Percentiles rank a stretch among this genome's conserved stretches.
Conservation (phyloP, 2,888 invertebrate species). For the Melangyna quadrimaculata region DNA sequence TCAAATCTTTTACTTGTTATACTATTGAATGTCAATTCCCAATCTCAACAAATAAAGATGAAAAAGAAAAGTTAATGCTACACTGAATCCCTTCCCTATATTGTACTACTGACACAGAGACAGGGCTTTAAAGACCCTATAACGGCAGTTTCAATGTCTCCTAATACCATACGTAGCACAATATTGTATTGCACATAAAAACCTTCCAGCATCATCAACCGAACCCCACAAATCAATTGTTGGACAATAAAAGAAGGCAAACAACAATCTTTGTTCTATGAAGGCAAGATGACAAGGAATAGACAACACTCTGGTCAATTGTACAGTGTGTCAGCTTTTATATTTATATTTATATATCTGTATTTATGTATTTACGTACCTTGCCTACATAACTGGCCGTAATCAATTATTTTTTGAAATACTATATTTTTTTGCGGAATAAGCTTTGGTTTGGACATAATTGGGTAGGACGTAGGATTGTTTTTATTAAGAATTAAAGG, state of each 20-base stretch:
- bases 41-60: constrained; percentile 6
- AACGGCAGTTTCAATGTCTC: constrained; percentile 7
- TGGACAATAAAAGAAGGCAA: constrained; percentile 11
- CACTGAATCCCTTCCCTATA: constrained; percentile 5
- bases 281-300: background rate
- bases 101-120: background rate
- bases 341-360: background rate
- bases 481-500: background rate
- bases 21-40: constrained; percentile 2
- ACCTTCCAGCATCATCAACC: background rate
- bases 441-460: background rate
- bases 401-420: constrained; percentile 6
- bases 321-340: background rate
- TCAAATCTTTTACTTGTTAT: background rate
- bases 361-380: too few relatives aligned
- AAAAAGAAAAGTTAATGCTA: constrained; percentile 23
- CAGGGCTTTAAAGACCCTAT: background rate
- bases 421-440: background rate
- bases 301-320: background rate
- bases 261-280: background rate
- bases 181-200: constrained; percentile 18
- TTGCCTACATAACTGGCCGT: too few relatives aligned
- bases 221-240: constrained; percentile 14
- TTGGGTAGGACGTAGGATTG: background rate
- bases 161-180: background rate